Percentiles rank a stretch among this genome's conserved stretches.
Evolutionary conservation across 2,797 vertebrate species (phyloP).

Genomic region (Liasis olivaceus): DNA sequence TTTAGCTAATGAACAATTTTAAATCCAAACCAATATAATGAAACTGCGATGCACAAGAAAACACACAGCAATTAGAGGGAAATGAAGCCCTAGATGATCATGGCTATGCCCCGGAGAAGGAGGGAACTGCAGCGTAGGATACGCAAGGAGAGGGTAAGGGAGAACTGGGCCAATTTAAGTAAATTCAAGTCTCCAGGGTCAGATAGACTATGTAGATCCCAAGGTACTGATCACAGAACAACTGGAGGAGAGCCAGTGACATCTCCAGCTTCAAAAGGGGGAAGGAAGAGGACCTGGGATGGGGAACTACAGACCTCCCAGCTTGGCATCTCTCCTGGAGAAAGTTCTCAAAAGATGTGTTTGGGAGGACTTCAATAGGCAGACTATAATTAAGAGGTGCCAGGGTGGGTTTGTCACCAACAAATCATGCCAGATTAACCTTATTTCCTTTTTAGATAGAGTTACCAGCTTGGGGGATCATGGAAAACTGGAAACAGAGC

Average conservation of each 20-base stretch:
- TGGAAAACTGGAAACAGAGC: not conserved
- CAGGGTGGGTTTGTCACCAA: not conserved
- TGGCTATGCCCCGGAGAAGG: not conserved
- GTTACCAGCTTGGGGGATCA: not conserved
- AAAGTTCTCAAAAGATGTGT: not conserved
- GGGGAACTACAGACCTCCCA: not conserved
- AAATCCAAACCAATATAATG: not conserved
- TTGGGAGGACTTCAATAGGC: not conserved
- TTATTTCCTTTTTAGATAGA: not conserved
- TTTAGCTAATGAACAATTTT: not conserved
- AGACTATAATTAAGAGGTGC: no score
- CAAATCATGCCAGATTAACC: not conserved
- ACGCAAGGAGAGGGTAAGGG: not conserved
- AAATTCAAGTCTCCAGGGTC: not conserved
- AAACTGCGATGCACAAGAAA: not conserved
- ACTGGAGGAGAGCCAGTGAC: not conserved
- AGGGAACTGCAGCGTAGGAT: not conserved
- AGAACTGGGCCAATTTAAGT: not conserved
- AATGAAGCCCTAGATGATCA: not conserved
- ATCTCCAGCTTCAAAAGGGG: not conserved
- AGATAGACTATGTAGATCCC: not conserved
- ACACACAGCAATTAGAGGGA: not conserved
- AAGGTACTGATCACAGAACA: not conserved
- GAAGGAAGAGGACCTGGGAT: not conserved
- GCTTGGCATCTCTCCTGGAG: not conserved